These are phyloP conservation scores for Baccha elongata DNA, from an alignment of 2,888 invertebrate species.

Conservation along the genomic window DNA sequence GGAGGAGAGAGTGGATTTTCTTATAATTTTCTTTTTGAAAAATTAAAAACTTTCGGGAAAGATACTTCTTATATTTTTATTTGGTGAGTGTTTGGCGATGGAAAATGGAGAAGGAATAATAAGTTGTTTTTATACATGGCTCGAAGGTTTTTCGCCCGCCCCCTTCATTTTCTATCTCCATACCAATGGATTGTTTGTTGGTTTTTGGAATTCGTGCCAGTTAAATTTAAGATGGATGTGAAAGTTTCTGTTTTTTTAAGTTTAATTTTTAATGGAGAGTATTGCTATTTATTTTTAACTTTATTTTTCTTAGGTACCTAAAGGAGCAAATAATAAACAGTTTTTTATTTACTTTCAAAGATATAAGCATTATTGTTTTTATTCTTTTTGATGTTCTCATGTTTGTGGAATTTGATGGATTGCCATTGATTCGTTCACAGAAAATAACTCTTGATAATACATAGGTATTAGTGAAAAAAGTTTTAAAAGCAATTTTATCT, in stretches of 20 bases:
- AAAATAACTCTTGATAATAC: background rate
- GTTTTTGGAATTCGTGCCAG: slow-evolving; percentile 52
- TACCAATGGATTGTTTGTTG: slow-evolving; percentile 59
- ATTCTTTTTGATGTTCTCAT: background rate
- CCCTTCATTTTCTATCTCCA: background rate
- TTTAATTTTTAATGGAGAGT: slow-evolving; percentile 59
- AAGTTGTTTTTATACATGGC: slow-evolving; percentile 22
- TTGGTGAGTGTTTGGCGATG: background rate
- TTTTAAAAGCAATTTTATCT: too few relatives aligned
- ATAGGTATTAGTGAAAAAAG: too few relatives aligned
- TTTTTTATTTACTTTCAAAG: slow-evolving; percentile 32
- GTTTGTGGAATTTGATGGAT: slow-evolving; percentile 9
- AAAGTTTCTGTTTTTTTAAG: slow-evolving; percentile 49
- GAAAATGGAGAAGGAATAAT: slow-evolving; percentile 1
- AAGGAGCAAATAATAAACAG: slow-evolving; percentile 1
- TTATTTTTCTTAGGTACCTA: background rate
- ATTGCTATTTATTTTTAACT: slow-evolving; percentile 4
- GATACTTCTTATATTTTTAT: slow-evolving; percentile 15
- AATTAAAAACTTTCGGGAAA: slow-evolving; percentile 57
- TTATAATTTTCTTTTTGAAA: slow-evolving; percentile 62
- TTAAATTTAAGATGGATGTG: slow-evolving; percentile 36
- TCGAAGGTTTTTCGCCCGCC: background rate
- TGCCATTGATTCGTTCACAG: background rate
- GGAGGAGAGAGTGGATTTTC: slow-evolving; percentile 38
- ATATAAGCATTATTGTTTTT: slow-evolving; percentile 10